phyloP scores from a whole-genome alignment of 2,888 invertebrate species.

The Cyclophora albipunctata region DNA sequence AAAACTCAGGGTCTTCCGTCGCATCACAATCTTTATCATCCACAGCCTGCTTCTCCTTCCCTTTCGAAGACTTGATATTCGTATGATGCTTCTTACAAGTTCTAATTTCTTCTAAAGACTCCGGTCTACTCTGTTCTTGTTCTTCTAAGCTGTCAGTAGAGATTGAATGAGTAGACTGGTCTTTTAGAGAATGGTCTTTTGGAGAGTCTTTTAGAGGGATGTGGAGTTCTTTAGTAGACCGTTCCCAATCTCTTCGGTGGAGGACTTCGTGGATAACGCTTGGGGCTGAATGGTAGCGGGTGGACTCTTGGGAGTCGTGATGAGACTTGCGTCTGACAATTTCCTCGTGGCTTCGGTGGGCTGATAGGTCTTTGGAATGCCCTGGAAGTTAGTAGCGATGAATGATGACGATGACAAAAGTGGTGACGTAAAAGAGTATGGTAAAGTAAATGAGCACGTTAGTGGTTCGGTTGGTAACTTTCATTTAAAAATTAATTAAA shows the following conservation, averaged over 20 bases:
- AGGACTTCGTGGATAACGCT: conserved; percentile 62
- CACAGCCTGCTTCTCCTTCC: conserved; percentile 37
- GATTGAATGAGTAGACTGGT: conserved; percentile 12
- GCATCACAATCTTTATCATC: conserved; percentile 56
- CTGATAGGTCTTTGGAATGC: conserved; percentile 40
- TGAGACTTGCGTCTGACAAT: conserved; percentile 46
- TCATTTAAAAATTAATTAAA: no score
- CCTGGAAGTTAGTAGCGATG: conserved; percentile 25
- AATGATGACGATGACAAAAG: no score
- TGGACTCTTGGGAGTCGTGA: conserved; percentile 28
- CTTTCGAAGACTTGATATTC: conserved; percentile 55
- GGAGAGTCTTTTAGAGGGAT: conserved; percentile 38
- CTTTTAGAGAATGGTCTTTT: not conserved
- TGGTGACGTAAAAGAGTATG: no score
- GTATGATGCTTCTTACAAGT: conserved; percentile 60
- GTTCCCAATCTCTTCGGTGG: conserved; percentile 62
- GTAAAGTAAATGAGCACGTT: no score
- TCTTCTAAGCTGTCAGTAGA: conserved; percentile 22
- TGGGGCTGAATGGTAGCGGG: conserved; percentile 62
- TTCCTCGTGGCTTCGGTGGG: conserved; percentile 62
- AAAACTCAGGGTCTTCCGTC: conserved; percentile 45
- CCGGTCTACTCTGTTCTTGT: conserved; percentile 3
- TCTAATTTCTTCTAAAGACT: conserved; percentile 32
- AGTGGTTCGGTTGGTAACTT: no score
- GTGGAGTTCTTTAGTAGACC: conserved; percentile 52